Evolutionary conservation across 2,888 invertebrate genomes (phyloP), one percentile per base, ranked within the genome.

Genomic region (Unio pictorum): DNA sequence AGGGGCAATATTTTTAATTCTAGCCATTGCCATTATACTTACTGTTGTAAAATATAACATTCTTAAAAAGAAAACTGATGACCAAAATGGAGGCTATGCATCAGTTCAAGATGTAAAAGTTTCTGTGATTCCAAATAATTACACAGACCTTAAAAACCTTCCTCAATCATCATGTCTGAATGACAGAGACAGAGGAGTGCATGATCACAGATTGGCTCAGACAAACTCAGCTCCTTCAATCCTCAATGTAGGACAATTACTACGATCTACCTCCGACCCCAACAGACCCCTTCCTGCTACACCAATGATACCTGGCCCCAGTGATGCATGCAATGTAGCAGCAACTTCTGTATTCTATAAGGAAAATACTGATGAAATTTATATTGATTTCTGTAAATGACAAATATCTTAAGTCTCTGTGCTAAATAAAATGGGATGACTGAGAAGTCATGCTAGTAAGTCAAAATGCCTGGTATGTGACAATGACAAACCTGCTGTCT

Each of bases 221-320:
- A 65, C 75, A 56, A 73, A 77, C 62, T 77, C 77, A 8, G 77
- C 77, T n/a, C 77, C 77, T 15, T 77, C 75, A 11, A 73, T 74
- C 60, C 63, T 77, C 23, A 68, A 77, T 64, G 75, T 67, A 34
- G 65, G 54, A 60, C 67, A 76, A 20, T 61, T 72, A 15, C 61
- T 73, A 26, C 70, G 64, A 65, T 57, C 61, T 20, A 61, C 62
- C 23, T 64, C 59, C 2, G 23, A 68, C 34, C 55, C 68, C 20
- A 72, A 64, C 20, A 72, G 77, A 30, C 77, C 77, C n/a, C 74
- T 77, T n/a, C 77, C 77, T 54, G 73, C 69, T 55, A 69, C 71
- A 45, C 77, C 77, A 45, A 11, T 15, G 15, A 15, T 45, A 45
- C 45, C 45, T 45, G 45, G 15, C 11, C 45, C 45, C 15, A 45